These are phyloP conservation scores for Syngnathus floridae DNA, from an alignment of 2,113 vertebrate species.

Conservation along the genomic window DNA sequence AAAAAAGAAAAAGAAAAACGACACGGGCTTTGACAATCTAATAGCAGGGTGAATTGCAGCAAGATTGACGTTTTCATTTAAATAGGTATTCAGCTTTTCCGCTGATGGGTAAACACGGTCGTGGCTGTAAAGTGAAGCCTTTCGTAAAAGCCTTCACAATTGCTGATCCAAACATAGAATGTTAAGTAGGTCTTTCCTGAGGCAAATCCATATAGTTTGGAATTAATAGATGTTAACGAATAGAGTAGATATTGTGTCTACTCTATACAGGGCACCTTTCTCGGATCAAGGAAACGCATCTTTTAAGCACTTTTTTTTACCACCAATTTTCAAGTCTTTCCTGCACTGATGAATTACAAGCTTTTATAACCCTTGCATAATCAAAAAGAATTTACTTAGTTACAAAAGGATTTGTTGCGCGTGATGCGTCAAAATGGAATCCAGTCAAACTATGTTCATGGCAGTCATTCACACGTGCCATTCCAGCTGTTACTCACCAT, in stretches of 20 bases:
- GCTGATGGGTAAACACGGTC: constrained; percentile 29
- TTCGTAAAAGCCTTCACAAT: constrained; percentile 46
- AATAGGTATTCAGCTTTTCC: constrained; percentile 10
- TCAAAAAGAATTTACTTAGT: not conserved
- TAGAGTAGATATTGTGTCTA: not conserved
- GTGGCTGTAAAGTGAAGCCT: constrained; percentile 38
- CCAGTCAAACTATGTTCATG: not conserved
- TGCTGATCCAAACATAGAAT: constrained; percentile 45
- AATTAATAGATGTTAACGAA: constrained; percentile 12
- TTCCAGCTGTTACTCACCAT: constrained; percentile 76
- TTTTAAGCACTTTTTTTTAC: not conserved
- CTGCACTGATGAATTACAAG: not conserved
- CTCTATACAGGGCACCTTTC: not conserved
- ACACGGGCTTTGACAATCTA: constrained; percentile 12
- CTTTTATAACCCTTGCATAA: not conserved
- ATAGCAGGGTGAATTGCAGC: constrained; percentile 14
- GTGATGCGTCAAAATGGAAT: not conserved
- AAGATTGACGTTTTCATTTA: constrained; percentile 26
- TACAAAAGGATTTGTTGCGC: not conserved
- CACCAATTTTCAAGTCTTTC: not conserved
- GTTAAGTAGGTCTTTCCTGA: constrained; percentile 49
- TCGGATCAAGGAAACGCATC: not conserved
- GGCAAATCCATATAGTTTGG: constrained; percentile 38
- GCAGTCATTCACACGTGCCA: not conserved
- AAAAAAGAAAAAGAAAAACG: not conserved